Percentiles rank a stretch among this genome's conserved stretches.
phyloP scores from a whole-genome alignment of 2,113 vertebrate genomes.

The Donacobius atricapilla region DNA sequence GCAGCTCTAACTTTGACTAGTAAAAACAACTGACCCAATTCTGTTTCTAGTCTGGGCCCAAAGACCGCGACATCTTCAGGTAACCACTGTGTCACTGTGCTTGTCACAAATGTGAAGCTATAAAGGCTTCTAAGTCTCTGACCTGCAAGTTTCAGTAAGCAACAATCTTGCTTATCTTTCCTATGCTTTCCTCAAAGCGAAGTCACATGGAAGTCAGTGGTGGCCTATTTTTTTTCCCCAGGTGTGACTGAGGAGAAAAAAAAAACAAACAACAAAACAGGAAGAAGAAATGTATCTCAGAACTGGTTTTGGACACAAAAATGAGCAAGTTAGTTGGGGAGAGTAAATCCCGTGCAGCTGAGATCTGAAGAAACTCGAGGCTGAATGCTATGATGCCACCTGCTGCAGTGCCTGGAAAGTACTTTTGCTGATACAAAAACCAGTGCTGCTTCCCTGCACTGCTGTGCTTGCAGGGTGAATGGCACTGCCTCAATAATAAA shows the following conservation, averaged over 20 bases:
- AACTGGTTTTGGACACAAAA: background rate
- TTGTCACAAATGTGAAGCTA: background rate
- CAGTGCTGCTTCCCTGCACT: background rate
- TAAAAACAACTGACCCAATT: background rate
- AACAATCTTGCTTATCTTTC: background rate
- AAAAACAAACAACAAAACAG: no score
- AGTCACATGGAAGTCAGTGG: background rate
- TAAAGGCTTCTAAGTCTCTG: background rate
- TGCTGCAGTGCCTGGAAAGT: background rate
- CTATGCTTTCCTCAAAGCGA: background rate
- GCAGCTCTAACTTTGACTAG: background rate
- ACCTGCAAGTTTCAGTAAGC: background rate
- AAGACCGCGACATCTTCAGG: background rate
- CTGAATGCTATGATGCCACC: background rate
- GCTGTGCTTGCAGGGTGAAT: background rate
- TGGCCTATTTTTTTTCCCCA: background rate
- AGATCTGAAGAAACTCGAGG: background rate
- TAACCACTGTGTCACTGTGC: background rate
- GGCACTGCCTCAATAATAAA: background rate
- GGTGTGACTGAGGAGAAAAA: background rate
- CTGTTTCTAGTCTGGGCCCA: background rate
- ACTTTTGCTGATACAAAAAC: background rate
- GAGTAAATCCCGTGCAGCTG: background rate
- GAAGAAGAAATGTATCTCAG: background rate
- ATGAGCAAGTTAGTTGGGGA: background rate